A percentile compares a stretch with the other conserved stretches of the same genome.
phyloP scores from a whole-genome alignment of 2,113 vertebrate genomes.

The Mohoua ochrocephala region DNA sequence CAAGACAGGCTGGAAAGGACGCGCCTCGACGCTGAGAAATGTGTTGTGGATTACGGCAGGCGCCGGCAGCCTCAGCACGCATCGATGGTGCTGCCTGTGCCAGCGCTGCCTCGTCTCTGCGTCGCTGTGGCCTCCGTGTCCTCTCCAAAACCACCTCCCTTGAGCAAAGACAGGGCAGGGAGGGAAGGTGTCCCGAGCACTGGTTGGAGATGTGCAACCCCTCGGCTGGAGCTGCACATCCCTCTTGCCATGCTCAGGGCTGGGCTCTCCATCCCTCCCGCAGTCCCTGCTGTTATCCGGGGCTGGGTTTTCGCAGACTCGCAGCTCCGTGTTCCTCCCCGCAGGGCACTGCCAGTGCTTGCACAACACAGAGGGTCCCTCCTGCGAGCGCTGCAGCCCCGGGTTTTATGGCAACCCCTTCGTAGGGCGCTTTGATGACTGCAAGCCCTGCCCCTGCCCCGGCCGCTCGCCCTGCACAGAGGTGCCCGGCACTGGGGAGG shows the following conservation, averaged over 20 bases:
- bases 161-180: not conserved
- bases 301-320: not conserved
- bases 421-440: constrained; percentile 71
- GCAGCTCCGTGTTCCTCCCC: not conserved
- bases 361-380: constrained; percentile 82
- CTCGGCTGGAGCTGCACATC: not conserved
- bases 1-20: not conserved
- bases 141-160: not conserved
- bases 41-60: constrained; percentile 14
- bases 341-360: constrained; percentile 83
- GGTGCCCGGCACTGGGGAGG: constrained; percentile 72
- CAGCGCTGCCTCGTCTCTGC: not conserved
- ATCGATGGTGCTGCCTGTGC: not conserved
- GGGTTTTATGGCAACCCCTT: constrained; percentile 89
- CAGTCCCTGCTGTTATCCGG: fast-evolving
- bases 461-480: constrained; percentile 73
- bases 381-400: constrained; percentile 83
- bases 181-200: not conserved
- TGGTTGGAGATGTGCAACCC: not conserved
- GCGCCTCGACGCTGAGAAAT: not conserved
- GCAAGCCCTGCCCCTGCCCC: constrained; percentile 88
- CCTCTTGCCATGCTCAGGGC: fast-evolving
- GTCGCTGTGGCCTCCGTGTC: fast-evolving
- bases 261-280: not conserved
- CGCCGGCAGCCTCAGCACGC: not conserved